These are phyloP conservation scores for Pterocles gutturalis DNA, from an alignment of 2,113 vertebrate species.

Conservation along the genomic window DNA sequence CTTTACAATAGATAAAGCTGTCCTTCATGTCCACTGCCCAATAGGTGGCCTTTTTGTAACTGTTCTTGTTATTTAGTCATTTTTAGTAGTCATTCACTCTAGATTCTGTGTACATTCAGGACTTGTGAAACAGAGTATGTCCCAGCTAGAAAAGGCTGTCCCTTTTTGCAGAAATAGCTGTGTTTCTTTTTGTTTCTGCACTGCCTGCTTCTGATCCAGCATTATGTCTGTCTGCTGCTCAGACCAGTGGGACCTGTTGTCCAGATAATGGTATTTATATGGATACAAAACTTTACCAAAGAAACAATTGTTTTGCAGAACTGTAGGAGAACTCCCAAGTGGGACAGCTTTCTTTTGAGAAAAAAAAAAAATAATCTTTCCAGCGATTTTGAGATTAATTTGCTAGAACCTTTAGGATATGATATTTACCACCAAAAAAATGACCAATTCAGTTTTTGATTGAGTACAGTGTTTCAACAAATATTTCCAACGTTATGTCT, in stretches of 20 bases:
- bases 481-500: neutral
- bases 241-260: neutral
- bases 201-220: neutral
- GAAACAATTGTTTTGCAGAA: neutral
- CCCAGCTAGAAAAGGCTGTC: neutral
- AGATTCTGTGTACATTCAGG: neutral
- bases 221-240: neutral
- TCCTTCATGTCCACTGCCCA: neutral
- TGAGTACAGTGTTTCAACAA: neutral
- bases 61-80: neutral
- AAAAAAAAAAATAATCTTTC: neutral
- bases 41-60: neutral
- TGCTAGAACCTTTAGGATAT: neutral
- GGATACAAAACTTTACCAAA: neutral
- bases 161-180: neutral
- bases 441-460: neutral
- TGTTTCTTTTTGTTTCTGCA: neutral
- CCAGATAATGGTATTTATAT: neutral
- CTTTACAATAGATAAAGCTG: neutral
- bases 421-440: neutral
- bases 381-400: neutral
- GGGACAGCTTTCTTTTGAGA: neutral
- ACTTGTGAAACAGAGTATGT: neutral
- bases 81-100: neutral
- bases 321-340: neutral